These are phyloP conservation scores for Rhorus exstirpatorius DNA, from an alignment of 2,888 invertebrate species.

Conservation along the genomic window DNA sequence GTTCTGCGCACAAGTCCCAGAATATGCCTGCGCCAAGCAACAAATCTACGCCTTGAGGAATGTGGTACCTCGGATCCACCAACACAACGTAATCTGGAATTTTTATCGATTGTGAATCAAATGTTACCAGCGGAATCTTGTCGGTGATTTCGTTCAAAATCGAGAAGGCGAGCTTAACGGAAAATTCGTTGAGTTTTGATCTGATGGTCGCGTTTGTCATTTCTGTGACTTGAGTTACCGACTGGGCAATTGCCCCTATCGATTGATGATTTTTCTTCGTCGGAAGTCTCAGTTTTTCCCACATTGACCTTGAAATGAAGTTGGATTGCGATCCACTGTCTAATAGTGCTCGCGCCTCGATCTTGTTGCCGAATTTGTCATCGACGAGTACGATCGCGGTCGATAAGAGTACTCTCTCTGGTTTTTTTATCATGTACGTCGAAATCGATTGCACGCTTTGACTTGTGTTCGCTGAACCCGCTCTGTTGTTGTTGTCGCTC, in stretches of 20 bases:
- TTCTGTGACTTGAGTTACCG: conserved; percentile 18
- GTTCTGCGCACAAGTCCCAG: conserved; percentile 56
- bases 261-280: conserved; percentile 27
- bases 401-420: conserved; percentile 50
- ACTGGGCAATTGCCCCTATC: conserved; percentile 10
- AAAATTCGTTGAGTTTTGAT: conserved; percentile 31
- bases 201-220: conserved; percentile 39
- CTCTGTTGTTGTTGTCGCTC: conserved; percentile 6
- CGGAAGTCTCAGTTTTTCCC: conserved; percentile 10
- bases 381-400: conserved; percentile 57
- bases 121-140: conserved; percentile 18
- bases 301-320: conserved; percentile 40
- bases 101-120: conserved; percentile 14
- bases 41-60: too few species aligned
- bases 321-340: conserved; percentile 68
- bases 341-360: conserved; percentile 62
- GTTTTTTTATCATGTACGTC: conserved; percentile 24
- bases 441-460: conserved; percentile 18
- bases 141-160: conserved; percentile 35
- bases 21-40: too few species aligned
- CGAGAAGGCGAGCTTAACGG: conserved; percentile 33
- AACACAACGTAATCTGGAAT: conserved; percentile 38
- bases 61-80: conserved; percentile 21
- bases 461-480: conserved; percentile 3
- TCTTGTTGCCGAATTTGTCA: conserved; percentile 49